Evolutionary conservation across 2,797 vertebrate genomes (phyloP).

Genomic region (Chromis chromis): DNA sequence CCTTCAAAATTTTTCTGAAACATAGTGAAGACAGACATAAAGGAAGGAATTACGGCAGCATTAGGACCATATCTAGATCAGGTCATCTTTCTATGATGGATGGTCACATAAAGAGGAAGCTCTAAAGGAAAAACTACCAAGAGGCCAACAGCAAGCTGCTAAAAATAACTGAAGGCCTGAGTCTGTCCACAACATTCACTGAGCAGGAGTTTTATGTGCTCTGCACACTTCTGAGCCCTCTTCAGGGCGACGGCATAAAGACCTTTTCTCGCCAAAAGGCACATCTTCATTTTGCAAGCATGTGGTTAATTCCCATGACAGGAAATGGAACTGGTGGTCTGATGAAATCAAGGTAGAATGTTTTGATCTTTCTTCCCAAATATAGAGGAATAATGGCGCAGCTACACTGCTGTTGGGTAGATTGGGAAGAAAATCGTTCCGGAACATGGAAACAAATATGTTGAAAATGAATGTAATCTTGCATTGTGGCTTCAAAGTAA

Average conservation of each 20-base stretch:
- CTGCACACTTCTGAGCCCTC: constrained; percentile 39
- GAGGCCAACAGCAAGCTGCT: constrained; percentile 69
- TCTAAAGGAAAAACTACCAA: constrained; percentile 66
- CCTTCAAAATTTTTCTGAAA: constrained; percentile 1
- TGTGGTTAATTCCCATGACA: constrained; percentile 52
- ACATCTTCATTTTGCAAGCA: constrained; percentile 34
- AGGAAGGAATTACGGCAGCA: constrained; percentile 38
- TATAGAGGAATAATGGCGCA: constrained; percentile 19
- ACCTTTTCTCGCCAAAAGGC: constrained; percentile 28
- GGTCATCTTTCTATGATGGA: constrained; percentile 61
- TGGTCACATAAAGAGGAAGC: constrained; percentile 65
- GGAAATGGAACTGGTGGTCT: constrained; percentile 54
- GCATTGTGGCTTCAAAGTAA: background rate
- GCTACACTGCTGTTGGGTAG: constrained; percentile 17
- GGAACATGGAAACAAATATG: background rate
- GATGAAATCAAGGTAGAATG: constrained; percentile 45
- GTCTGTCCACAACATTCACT: constrained; percentile 47
- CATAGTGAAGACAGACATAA: constrained; percentile 19
- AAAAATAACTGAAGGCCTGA: constrained; percentile 70
- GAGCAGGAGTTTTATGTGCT: constrained; percentile 50
- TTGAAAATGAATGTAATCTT: background rate
- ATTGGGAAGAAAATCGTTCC: background rate
- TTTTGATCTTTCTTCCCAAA: constrained; percentile 47
- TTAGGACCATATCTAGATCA: constrained; percentile 52
- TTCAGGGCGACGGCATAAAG: constrained; percentile 19